Evolutionary conservation across 2,797 vertebrate species (phyloP).

Genomic region (Sphenodon punctatus): DNA sequence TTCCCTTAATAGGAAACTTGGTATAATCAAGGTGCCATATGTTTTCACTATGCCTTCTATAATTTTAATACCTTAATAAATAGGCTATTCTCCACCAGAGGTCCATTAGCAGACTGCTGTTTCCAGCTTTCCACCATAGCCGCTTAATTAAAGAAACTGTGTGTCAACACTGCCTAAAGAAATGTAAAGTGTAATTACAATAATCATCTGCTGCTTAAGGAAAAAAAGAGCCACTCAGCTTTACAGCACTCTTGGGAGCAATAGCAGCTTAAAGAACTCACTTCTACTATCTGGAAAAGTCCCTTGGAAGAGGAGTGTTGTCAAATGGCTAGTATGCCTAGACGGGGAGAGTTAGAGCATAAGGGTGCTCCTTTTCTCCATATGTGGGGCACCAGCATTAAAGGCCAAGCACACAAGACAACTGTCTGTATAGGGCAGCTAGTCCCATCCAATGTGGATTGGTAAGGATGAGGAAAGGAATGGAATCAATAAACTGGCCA

Average conservation of each 20-base stretch:
- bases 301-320: conserved; percentile 44
- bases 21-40: no score
- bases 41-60: no score
- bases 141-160: not conserved
- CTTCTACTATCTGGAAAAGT: conserved; percentile 10
- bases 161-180: not conserved
- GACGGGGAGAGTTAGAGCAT: conserved; percentile 48
- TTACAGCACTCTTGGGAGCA: conserved; percentile 29
- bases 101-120: not conserved
- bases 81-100: not conserved
- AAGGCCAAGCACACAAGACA: conserved; percentile 45
- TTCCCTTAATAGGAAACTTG: no score
- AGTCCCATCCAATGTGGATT: no score
- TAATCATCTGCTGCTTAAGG: conserved; percentile 35
- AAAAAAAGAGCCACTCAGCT: conserved; percentile 26
- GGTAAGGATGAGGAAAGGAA: no score
- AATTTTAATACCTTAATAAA: not conserved
- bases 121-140: conserved; percentile 2
- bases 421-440: no score
- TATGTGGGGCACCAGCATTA: conserved; percentile 10
- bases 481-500: no score
- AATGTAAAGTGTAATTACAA: not conserved
- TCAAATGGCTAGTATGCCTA: conserved; percentile 38
- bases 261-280: not conserved
- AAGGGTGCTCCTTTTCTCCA: not conserved